Evolutionary conservation across 1,140 invertebrate species (phyloP).

Genomic region (Drusus annulatus): DNA sequence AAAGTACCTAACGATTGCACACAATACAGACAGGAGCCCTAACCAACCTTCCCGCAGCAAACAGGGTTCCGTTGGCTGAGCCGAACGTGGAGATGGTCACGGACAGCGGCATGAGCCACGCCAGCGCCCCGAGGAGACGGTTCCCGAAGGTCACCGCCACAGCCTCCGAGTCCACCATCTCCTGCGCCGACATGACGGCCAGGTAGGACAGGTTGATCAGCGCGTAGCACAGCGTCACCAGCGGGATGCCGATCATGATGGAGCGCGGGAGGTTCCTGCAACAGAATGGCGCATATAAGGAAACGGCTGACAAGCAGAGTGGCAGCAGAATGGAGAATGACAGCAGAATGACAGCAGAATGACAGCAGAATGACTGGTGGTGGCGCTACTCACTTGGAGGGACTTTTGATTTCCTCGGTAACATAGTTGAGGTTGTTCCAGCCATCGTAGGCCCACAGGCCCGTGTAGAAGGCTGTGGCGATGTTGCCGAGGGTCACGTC

Average conservation of each 20-base stretch:
- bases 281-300: background rate
- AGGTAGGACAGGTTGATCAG: slow-evolving; percentile 97
- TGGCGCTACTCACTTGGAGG: slow-evolving; percentile 83
- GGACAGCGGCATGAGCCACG: slow-evolving; percentile 94
- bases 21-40: too few species aligned
- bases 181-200: slow-evolving; percentile 94
- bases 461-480: slow-evolving; percentile 97
- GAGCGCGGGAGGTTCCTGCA: slow-evolving; percentile 94
- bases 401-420: slow-evolving; percentile 98
- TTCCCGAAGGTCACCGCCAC: slow-evolving; percentile 96
- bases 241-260: slow-evolving; percentile 95
- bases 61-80: slow-evolving; percentile 96
- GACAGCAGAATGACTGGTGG: background rate
- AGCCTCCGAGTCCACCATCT: slow-evolving; percentile 96
- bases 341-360: too few species aligned
- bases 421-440: slow-evolving; percentile 99
- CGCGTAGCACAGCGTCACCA: slow-evolving; percentile 96
- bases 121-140: slow-evolving; percentile 86
- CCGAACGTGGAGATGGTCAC: slow-evolving; percentile 98
- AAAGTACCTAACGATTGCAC: too few species aligned
- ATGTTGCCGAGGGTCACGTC: slow-evolving; percentile 86
- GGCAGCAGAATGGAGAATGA: too few species aligned
- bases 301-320: too few species aligned
- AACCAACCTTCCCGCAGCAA: slow-evolving; percentile 85
- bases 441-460: slow-evolving; percentile 98